Evolutionary conservation across 2,888 invertebrate species (phyloP), one percentile per base, ranked within the genome.

Genomic region (Euzophera pinguis): DNA sequence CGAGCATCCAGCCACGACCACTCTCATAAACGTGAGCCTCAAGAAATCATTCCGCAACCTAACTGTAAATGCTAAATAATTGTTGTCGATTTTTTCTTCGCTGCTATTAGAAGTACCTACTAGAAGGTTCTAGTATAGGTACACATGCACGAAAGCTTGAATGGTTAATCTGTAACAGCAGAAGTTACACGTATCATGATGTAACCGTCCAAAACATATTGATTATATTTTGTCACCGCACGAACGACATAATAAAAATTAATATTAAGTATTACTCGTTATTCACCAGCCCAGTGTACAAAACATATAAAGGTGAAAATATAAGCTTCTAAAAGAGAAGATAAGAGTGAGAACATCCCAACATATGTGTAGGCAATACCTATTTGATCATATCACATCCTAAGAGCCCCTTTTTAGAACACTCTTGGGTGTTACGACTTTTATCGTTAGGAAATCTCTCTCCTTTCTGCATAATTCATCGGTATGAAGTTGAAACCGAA

Each of bases 391-490:
- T 73, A 74, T 79, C 78, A 75, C 74, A 81, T 73, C 76, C 75
- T 79, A 80, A 81, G 78, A 80, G 75, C 73, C 79, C 78, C 79
- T 81, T 85, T 85, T 83, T 81, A 83, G 81, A 84, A 81, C 76
- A 81, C 82, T 86, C 84, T 80, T 73, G 86, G 80, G 84, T 79
- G 84, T 82, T 86, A 82, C 86, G 85, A 85, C 80, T 88, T 87
- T 88, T 88, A 88, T 88, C 86, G 78, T 75, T 55, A 79, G 83
- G 81, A 88, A 88, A 88, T 88, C 88, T 85, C 80, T 84, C 86
- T 85, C 78, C 81, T 85, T 78, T 86, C 86, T 87, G 87, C 88
- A 89, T 90, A 88, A 90, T 90, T 89, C 89, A 89, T 88, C 78
- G 85, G 79, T 83, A 81, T 84, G 86, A 87, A 89, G 89, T 90